Evolutionary conservation across 2,888 invertebrate species (phyloP), one percentile per base, ranked within the genome.

Genomic region (Gymnocheta viridis): DNA sequence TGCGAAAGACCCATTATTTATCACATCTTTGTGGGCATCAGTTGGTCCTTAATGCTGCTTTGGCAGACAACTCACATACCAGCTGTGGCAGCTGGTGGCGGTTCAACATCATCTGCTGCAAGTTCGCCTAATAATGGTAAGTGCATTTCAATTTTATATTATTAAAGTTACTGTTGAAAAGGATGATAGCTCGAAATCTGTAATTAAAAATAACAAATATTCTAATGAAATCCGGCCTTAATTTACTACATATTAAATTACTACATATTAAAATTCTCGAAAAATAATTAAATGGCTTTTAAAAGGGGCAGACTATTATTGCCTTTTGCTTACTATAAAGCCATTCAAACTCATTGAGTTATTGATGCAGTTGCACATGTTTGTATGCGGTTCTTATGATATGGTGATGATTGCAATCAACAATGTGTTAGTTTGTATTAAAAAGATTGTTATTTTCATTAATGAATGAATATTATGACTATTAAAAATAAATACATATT

Each of bases 91-190:
- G 86, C 67, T 69, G 84, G 86, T 14, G 86, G 87, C 66, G 86
- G 47, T 17, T 19, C 82, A 19, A 51, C 82, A 44, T 77, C 80
- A 22, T 69, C 85, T 14, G 69, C 80, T 27, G 67, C 78, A 9
- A 88, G 87, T 69, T 86, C 88, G 9, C 87, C 87, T 9, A 90
- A 91, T 86, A 91, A 91, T 86, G 91, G 91, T 91, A 78, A 91
- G 91, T 90, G 10, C 0, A 22, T 47, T 19, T 7, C 6, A 19
- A 9, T 9, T 9, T 47, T 1, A 19, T 9, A 17, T 9, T 19
- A n/a, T 47, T 47, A 7, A 47, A 47, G 14, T 12, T 38, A 9
- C 9, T 32, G 4, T 7, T 32, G 32, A 2, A 32, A n/a, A n/a
- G n/a, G n/a, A n/a, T n/a, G n/a, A n/a, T n/a, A n/a, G n/a, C n/a